Evolutionary conservation across 1,140 invertebrate genomes (phyloP).

Genomic region (Triops longicaudatus): DNA sequence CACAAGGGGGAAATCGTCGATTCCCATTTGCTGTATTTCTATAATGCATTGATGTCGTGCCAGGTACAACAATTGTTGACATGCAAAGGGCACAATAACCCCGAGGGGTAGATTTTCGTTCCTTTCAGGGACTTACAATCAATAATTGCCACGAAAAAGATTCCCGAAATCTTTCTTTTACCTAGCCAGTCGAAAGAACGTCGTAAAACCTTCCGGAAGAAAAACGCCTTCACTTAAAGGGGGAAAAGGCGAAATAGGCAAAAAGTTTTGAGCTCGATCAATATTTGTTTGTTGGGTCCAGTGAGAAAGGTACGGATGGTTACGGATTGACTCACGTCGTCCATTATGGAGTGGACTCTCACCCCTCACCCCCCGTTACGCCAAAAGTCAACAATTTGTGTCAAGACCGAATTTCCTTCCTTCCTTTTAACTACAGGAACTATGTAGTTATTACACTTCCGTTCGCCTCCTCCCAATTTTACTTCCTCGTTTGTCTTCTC

Average conservation of each 20-base stretch:
- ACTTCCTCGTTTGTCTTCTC: neutral
- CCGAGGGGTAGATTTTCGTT: neutral
- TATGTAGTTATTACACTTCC: neutral
- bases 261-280: neutral
- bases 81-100: neutral
- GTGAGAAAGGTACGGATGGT: neutral
- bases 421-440: neutral
- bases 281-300: neutral
- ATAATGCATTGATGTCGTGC: neutral
- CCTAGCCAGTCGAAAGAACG: neutral
- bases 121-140: neutral
- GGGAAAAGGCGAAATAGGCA: too few species aligned
- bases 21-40: neutral
- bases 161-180: neutral
- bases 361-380: neutral
- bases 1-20: neutral
- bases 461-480: neutral
- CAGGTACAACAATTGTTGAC: neutral
- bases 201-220: neutral
- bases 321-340: constrained; percentile 3
- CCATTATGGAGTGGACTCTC: neutral
- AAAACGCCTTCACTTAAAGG: neutral
- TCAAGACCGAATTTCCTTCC: neutral
- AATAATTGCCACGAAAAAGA: neutral
- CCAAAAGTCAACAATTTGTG: neutral